Base-by-base conservation (phyloP, 2,113 vertebrate species). In the Nothocercus julius region DNA sequence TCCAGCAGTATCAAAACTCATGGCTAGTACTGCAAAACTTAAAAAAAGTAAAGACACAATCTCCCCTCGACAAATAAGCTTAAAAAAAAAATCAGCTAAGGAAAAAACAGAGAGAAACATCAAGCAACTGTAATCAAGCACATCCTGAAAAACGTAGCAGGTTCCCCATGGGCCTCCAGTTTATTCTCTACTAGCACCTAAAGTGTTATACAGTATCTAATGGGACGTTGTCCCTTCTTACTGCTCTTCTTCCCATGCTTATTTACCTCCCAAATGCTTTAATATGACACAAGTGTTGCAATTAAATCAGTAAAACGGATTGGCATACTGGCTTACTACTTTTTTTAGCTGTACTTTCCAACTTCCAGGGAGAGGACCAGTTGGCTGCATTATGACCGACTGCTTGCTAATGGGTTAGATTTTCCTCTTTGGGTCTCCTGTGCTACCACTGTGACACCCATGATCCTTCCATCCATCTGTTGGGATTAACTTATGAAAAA, bases 231-330 rank as follows among this genome's bases (percentile, higher is more conserved):
- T 53, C 54, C 51, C 32, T 76, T 13, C 14, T 64, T 69, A 61
- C 3, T 12, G 1, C 3, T 4, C 17, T 34, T 17, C 8, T 27
- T 7, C 3, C 0, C 5, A 7, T 49, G 30, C 4, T 61, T 73
- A 32, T 5, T 62, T 54, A 4, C 18, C 54, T 85, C 18, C 42
- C 27, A 73, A 20, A n/a, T 38, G 6, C 18, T 34, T 36, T 67
- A 30, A 15, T 42, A 27, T 16, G 40, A 38, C 21, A 27, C n/a
- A n/a, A 15, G 1, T 49, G 27, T 1, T 34, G 34, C 22, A 6
- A 38, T 51, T 61, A 49, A 73, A 87, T 25, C 7, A 53, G 3
- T 3, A 28, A 45, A 62, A 25, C 2, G 64, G 1, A 18, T 45
- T 56, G 13, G 6, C 4, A 1, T 1, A 8, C 1, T 68, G 16